These are phyloP conservation scores for Chrysina gloriosa DNA, from an alignment of 2,888 invertebrate genomes.

Conservation along the genomic window DNA sequence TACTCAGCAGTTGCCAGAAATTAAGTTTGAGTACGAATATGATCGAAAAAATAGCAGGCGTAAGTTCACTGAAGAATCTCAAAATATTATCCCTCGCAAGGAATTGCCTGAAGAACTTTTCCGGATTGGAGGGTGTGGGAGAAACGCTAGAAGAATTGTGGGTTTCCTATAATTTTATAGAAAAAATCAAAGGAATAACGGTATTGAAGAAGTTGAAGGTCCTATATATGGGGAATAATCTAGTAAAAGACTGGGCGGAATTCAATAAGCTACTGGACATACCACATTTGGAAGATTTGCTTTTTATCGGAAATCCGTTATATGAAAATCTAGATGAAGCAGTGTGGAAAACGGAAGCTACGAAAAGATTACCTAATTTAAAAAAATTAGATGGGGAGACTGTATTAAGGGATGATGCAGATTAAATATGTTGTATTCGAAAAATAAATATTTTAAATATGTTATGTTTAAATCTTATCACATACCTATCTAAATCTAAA, in stretches of 20 bases:
- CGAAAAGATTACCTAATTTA: constrained; percentile 77
- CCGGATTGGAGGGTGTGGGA: constrained; percentile 88
- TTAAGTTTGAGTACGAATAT: constrained; percentile 92
- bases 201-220: constrained; percentile 85
- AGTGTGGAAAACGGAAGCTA: constrained; percentile 78
- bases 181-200: constrained; percentile 90
- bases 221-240: constrained; percentile 84
- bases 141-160: constrained; percentile 93
- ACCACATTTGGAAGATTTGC: constrained; percentile 78
- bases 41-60: constrained; percentile 91
- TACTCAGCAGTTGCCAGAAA: constrained; percentile 84
- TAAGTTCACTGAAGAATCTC: constrained; percentile 85
- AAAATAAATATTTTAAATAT: not conserved
- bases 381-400: constrained; percentile 87
- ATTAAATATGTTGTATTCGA: constrained; percentile 37
- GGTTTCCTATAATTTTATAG: constrained; percentile 94
- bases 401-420: constrained; percentile 73
- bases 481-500: too few species aligned
- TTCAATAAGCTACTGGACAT: constrained; percentile 83
- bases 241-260: constrained; percentile 91
- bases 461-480: not conserved
- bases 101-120: constrained; percentile 90
- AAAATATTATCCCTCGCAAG: constrained; percentile 86
- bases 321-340: constrained; percentile 77
- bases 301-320: constrained; percentile 84